Percentiles rank a stretch among this genome's conserved stretches.
Evolutionary conservation across 1,140 invertebrate species (phyloP).

Genomic region (Zaprionus inermis): DNA sequence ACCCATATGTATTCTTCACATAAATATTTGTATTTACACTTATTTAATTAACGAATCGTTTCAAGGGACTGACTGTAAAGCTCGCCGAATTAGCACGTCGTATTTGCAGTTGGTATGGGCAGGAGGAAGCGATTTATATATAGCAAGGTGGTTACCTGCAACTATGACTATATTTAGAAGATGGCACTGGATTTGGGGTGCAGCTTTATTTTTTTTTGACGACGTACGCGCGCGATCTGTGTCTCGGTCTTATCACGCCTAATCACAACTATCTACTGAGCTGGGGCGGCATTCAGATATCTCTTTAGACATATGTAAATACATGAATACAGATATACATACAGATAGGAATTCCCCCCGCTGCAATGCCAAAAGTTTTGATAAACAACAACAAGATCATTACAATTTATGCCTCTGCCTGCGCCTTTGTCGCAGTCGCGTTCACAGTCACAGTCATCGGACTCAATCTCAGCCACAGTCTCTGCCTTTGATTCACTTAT

Average conservation of each 20-base stretch:
- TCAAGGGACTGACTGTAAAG: conserved; percentile 6
- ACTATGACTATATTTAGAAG: conserved; percentile 17
- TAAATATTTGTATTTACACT: conserved; percentile 17
- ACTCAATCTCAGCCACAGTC: not conserved
- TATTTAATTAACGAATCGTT: conserved; percentile 10
- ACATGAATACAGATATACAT: conserved; percentile 4
- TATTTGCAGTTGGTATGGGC: not conserved
- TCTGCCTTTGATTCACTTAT: conserved; percentile 48
- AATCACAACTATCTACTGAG: conserved; percentile 74
- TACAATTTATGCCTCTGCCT: conserved; percentile 13
- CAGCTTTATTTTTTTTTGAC: not conserved
- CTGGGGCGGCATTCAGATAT: conserved; percentile 26
- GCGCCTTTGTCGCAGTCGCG: not conserved
- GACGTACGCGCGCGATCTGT: not conserved
- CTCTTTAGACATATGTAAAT: conserved; percentile 3
- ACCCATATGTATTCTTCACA: not conserved
- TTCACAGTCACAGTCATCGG: not conserved
- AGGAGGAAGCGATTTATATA: not conserved
- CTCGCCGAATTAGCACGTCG: conserved; percentile 35
- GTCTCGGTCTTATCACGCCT: conserved; percentile 71
- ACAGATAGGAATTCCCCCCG: not conserved
- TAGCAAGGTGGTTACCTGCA: conserved; percentile 18
- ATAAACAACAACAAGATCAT: conserved; percentile 24
- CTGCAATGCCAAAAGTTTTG: conserved; percentile 42
- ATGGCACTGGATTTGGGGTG: not conserved